A percentile compares a stretch with the other conserved stretches of the same genome.
Evolutionary conservation across 2,113 vertebrate species (phyloP).

Genomic region (Entosphenus tridentatus): DNA sequence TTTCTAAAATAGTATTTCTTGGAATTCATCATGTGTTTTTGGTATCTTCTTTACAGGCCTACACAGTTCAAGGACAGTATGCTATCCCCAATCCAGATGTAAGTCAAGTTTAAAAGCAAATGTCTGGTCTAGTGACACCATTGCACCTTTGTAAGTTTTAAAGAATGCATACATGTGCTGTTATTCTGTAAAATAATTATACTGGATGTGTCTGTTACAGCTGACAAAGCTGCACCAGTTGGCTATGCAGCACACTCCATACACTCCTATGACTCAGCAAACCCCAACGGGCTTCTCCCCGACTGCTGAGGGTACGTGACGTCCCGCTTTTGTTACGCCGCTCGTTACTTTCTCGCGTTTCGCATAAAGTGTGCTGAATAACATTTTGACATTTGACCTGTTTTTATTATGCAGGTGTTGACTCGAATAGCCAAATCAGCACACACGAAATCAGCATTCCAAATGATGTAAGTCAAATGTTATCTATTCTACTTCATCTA

Average conservation of each 20-base stretch:
- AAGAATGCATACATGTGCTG: not conserved
- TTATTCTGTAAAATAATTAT: not conserved
- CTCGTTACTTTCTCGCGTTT: not conserved
- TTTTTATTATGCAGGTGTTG: not conserved
- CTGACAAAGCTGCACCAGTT: slow-evolving; percentile 5
- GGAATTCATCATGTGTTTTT: slow-evolving; percentile 7
- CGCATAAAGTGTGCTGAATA: not conserved
- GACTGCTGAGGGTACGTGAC: not conserved
- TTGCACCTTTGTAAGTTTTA: not conserved
- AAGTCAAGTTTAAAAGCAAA: slow-evolving; percentile 22
- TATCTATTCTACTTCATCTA: not conserved
- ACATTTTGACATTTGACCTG: not conserved
- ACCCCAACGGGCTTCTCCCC: not conserved
- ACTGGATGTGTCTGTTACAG: not conserved
- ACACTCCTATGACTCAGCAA: slow-evolving; percentile 3
- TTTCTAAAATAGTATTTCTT: no score
- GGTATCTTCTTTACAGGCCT: slow-evolving; percentile 33
- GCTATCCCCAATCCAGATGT: slow-evolving; percentile 72
- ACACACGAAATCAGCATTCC: slow-evolving; percentile 5
- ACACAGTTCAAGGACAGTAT: slow-evolving; percentile 63
- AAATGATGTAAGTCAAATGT: not conserved
- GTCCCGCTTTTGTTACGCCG: not conserved
- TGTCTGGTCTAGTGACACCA: not conserved
- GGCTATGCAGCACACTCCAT: slow-evolving; percentile 5
- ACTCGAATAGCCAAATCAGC: not conserved